These are phyloP conservation scores for Chionoecetes opilio DNA, from an alignment of 1,140 invertebrate species.

Conservation along the genomic window DNA sequence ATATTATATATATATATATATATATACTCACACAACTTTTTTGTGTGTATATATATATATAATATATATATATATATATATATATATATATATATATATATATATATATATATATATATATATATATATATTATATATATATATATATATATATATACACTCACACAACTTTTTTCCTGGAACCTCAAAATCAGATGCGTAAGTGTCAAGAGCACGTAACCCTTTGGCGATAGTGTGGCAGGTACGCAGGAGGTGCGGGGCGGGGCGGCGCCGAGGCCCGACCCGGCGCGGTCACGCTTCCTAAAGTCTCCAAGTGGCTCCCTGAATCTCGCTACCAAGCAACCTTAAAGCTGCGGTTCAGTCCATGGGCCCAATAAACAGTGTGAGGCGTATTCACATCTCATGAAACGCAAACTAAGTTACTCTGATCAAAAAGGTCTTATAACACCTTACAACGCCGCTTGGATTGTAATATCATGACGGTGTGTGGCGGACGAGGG, in stretches of 20 bases:
- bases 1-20: too few relatives aligned
- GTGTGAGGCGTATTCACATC: not conserved
- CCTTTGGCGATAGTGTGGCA: not conserved
- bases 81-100: conserved; percentile 65
- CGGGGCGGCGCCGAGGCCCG: not conserved
- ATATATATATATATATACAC: conserved; percentile 31
- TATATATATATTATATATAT: conserved; percentile 46
- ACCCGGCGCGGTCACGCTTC: not conserved
- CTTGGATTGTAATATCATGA: not conserved
- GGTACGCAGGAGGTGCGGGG: not conserved
- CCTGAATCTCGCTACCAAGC: conserved; percentile 16
- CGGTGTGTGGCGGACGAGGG: not conserved
- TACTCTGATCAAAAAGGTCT: not conserved
- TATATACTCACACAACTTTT: not conserved
- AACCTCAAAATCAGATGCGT: not conserved
- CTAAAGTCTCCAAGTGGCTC: conserved; percentile 18
- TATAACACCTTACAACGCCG: not conserved
- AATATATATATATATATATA: conserved; percentile 62
- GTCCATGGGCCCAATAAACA: conserved; percentile 18
- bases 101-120: conserved; percentile 57
- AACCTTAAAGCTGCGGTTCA: conserved; percentile 1
- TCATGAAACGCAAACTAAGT: not conserved
- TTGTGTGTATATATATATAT: conserved; percentile 2
- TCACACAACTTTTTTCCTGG: conserved; percentile 35
- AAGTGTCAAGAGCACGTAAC: not conserved